Base-by-base conservation (phyloP, 2,113 vertebrate genomes). In the Lathamus discolor region DNA sequence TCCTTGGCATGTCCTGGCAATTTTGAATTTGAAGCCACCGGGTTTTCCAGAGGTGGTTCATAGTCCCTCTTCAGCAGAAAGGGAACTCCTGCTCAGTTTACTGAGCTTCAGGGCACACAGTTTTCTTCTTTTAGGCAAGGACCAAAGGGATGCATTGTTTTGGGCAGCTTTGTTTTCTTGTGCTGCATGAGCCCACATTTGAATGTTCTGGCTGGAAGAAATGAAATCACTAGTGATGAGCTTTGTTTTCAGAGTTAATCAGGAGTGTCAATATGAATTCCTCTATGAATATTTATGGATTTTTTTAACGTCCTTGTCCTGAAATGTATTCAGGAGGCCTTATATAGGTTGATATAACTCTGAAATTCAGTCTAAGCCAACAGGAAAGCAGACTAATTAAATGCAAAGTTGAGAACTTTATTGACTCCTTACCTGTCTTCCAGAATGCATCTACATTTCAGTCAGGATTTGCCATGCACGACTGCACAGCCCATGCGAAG, bases 181-280 rank as follows among this genome's bases (percentile, higher is more conserved):
- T 33, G 17, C 20, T 29, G 64, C 16, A 3, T 69, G 29, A 92
- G 25, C 63, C 48, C 0, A 0, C 33, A 37, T 24, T 13, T 57
- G 33, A 37, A 48, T 2, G 3, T 27, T 44, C 13, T 77, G 44
- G 17, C 64, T 93, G 77, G 48, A 86, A 75, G 48, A 49, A 86
- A 64, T 59, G 20, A 89, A 59, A 33, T 66, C 10, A 8, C 13
- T 76, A 39, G 15, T 51, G 48, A 75, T 59, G 39, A 48, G 23
- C 62, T 85, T 90, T 51, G 28, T 79, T 87, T 68, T 48, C 19
- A 3, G 25, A 85, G 52, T 54, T 72, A 78, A 6, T 52, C 43
- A 85, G 39, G 23, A 75, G 11, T 3, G 5, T 66, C 27, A 31
- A 6, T 54, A 51, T 25, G 11, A 83, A 87, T 72, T 75, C 23